Evolutionary conservation across 2,113 vertebrate species (phyloP), one percentile per base, ranked within the genome.

Genomic region (Malurus elegans): DNA sequence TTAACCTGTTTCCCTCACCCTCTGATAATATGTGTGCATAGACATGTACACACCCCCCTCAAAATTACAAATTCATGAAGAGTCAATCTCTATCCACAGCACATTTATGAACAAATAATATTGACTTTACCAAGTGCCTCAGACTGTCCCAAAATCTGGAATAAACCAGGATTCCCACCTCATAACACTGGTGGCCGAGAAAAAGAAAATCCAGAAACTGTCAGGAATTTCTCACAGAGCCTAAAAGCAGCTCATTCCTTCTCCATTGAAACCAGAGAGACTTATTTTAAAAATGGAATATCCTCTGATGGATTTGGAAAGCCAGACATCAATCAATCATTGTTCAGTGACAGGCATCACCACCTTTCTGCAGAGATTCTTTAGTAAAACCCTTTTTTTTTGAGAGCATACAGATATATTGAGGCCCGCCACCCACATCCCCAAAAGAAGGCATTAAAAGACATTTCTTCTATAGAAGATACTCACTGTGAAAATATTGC

Each of bases 21-120:
- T 38, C 29, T 21, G 47, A 24, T 70, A 44, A 48, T 0, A 4
- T 8, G 12, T 31, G 18, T 10, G 31, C 4, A 2, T 4, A 54
- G 0, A 15, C 8, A 14, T 4, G 10, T 12, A n/a, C 9, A 20
- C 7, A 16, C 8, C 1, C 5, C 7, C 6, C 36, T 11, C 20
- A 31, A 44, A 80, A 69, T 48, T 18, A 53, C 25, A 12, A 14
- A 29, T 36, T 71, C 47, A 36, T 29, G 11, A 14, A 26, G 19
- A 66, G 24, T 60, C 3, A 13, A n/a, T 24, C 42, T 45, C 51
- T 24, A 8, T 4, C 32, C 24, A 19, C 1, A 2, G 5, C 61
- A 91, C 24, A 34, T 24, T 13, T 36, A 69, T 8, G 10, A 88
- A 44, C 34, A 91, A 81, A 44, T 24, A 80, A 17, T 5, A 48